Percentiles rank a stretch among this genome's conserved stretches.
phyloP scores from a whole-genome alignment of 2,888 invertebrate species.

The Eutolmus rufibarbis region DNA sequence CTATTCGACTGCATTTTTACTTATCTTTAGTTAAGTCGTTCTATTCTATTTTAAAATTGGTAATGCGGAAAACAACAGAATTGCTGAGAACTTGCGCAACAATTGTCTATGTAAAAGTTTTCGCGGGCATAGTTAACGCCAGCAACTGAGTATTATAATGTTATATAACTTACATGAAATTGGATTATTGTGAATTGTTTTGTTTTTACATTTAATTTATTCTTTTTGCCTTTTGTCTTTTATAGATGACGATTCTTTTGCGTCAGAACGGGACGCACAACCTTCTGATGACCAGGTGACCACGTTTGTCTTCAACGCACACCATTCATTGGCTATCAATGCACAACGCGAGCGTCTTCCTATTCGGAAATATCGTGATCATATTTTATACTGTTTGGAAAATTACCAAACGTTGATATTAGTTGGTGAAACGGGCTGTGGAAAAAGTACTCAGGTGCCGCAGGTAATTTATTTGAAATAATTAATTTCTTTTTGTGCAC shows the following conservation, averaged over 20 bases:
- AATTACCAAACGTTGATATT: slow-evolving; percentile 87
- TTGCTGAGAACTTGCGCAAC: not conserved
- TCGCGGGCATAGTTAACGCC: not conserved
- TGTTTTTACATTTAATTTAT: not conserved
- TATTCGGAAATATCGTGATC: slow-evolving; percentile 83
- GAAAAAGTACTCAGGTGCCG: slow-evolving; percentile 95
- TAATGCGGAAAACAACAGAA: not conserved
- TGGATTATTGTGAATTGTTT: not conserved
- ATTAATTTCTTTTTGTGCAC: not conserved
- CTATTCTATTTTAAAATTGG: not conserved
- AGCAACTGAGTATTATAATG: not conserved
- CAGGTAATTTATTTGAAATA: slow-evolving; percentile 69
- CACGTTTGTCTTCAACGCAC: slow-evolving; percentile 83
- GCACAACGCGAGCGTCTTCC: slow-evolving; percentile 87
- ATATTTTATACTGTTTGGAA: slow-evolving; percentile 90
- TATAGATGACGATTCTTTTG: slow-evolving; percentile 50
- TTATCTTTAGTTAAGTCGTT: not conserved
- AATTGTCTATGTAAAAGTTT: not conserved
- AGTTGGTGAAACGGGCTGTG: slow-evolving; percentile 94
- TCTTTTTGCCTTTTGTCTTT: not conserved
- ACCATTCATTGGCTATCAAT: slow-evolving; percentile 81
- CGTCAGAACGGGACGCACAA: slow-evolving; percentile 55
- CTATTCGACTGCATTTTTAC: not conserved
- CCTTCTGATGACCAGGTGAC: slow-evolving; percentile 60
- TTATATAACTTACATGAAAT: not conserved